Evolutionary conservation across 2,113 vertebrate genomes (phyloP), one percentile per base, ranked within the genome.

Genomic region (Phalacrocorax aristotelis): DNA sequence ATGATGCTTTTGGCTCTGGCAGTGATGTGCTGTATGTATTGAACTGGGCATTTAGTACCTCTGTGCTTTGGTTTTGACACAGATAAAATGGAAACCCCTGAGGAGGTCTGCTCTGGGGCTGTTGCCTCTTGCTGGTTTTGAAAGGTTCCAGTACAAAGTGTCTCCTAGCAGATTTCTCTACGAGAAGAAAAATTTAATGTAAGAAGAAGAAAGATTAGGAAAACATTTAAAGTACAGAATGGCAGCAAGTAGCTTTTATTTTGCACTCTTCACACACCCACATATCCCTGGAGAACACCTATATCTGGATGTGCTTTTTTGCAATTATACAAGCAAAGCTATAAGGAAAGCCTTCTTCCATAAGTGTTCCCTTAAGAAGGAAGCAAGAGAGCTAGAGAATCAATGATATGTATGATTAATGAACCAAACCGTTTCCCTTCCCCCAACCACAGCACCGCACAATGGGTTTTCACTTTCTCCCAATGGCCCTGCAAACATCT

Each of bases 401-500:
- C 48, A 87, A 6, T 0, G 1, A 6, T 11, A 3, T 25, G 52
- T 48, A 13, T 38, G 52, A 55, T 80, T 38, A 60, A 40, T 17
- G 42, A 94, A 68, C 48, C 71, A 83, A 36, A 62, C 60, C 64
- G 3, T 55, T 40, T 25, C 48, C 49, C 48, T 79, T 75, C 10
- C 36, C 76, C 30, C 66, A 85, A 61, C 61, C 93, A 71, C 82
- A 95, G 90, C 49, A 74, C 26, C 22, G 2, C 91, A 89, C 55
- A 34, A 16, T 15, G 81, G 36, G 64, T 52, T 94, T 95, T 91
- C 93, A 97, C 87, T 94, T 89, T 94, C 89, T 89, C 76, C 78
- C 52, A 61, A 20, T 60, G 42, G 51, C 61, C 82, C 81, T 87
- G 61, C 68, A 49, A 65, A 62, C 62, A 68, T 58, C 92, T 75